Conservation (phyloP, 2,888 invertebrate genomes). For the Patella depressa region DNA sequence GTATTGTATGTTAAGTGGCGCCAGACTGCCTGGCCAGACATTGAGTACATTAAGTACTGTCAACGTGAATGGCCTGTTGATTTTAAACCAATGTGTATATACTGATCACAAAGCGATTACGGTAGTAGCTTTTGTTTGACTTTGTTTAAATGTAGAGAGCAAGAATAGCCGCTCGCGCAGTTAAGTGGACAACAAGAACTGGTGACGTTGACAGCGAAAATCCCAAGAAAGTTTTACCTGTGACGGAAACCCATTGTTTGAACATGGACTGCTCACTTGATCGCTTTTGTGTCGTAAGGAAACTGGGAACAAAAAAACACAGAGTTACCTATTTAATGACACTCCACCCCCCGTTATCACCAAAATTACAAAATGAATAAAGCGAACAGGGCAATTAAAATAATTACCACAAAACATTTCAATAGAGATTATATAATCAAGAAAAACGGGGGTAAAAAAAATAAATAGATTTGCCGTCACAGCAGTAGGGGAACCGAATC, state of each 20-base stretch:
- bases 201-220: no score
- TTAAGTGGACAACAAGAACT: no score
- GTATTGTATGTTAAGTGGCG: constrained; percentile 8
- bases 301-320: no score
- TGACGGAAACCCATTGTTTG: no score
- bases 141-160: no score
- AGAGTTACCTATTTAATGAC: neutral
- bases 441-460: neutral
- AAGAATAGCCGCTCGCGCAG: no score
- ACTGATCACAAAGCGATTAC: neutral
- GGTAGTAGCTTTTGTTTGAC: no score
- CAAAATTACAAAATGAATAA: neutral
- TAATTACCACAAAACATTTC: constrained; percentile 10
- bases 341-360: neutral
- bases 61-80: constrained; percentile 5
- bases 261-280: no score
- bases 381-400: neutral
- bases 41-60: constrained; percentile 11
- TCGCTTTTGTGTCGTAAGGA: no score
- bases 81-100: constrained; percentile 3
- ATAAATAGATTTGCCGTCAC: no score
- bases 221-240: no score
- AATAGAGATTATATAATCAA: constrained; percentile 1
- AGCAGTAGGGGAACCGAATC: no score
- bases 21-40: constrained; percentile 2